These are phyloP conservation scores for Sesia apiformis DNA, from an alignment of 2,888 invertebrate species.

Conservation along the genomic window DNA sequence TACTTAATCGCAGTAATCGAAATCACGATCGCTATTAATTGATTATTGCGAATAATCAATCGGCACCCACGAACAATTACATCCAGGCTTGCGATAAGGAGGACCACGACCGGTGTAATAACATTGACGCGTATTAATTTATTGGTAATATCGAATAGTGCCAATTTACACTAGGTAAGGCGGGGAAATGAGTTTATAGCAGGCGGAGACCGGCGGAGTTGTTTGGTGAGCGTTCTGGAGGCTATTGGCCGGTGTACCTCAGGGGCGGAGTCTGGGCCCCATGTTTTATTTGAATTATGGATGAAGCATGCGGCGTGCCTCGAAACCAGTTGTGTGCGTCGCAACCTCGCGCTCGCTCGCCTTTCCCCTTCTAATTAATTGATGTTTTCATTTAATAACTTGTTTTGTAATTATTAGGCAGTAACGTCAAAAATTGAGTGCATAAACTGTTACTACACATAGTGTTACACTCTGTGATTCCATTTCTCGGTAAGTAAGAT, in stretches of 20 bases:
- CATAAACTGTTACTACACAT: conserved; percentile 43
- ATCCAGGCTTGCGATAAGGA: conserved; percentile 35
- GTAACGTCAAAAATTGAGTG: conserved; percentile 58
- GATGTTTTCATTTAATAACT: conserved; percentile 70
- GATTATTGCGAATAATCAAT: conserved; percentile 58
- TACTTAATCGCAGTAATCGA: conserved; percentile 33
- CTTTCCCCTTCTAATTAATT: conserved; percentile 69
- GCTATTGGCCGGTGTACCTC: conserved; percentile 64
- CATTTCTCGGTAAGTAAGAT: conserved; percentile 8
- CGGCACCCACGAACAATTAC: conserved; percentile 48
- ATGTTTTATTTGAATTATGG: conserved; percentile 74
- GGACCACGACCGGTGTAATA: conserved; percentile 35
- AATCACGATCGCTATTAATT: conserved; percentile 60
- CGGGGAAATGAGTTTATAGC: conserved; percentile 56
- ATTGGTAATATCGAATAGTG: conserved; percentile 54
- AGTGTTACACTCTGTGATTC: conserved; percentile 28
- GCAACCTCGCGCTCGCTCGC: conserved; percentile 65
- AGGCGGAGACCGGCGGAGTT: conserved; percentile 70
- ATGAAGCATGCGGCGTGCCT: conserved; percentile 57
- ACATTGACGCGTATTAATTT: conserved; percentile 59
- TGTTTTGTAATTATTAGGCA: conserved; percentile 64
- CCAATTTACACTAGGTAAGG: conserved; percentile 58
- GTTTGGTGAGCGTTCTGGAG: conserved; percentile 43
- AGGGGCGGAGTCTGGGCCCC: conserved; percentile 70
- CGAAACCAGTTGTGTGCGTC: conserved; percentile 66